Evolutionary conservation across 2,797 vertebrate species (phyloP).

Genomic region (Phaenicophaeus curvirostris): DNA sequence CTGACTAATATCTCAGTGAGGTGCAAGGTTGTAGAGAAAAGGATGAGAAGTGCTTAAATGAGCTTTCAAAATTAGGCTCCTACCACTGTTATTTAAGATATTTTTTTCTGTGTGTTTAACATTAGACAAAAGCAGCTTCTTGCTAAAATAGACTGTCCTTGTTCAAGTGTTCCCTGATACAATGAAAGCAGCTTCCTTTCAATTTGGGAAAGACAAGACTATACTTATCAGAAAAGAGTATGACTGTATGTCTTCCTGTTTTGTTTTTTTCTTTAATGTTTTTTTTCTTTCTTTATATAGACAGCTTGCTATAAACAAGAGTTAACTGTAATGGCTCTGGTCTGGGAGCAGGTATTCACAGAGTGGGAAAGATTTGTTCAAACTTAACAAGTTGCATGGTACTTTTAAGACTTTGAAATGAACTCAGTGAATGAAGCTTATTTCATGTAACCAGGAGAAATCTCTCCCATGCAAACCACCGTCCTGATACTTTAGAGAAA

Average conservation of each 20-base stretch:
- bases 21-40: background rate
- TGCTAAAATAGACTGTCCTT: slow-evolving; percentile 56
- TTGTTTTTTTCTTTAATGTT: background rate
- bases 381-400: background rate
- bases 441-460: background rate
- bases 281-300: slow-evolving; percentile 17
- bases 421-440: slow-evolving; percentile 19
- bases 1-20: background rate
- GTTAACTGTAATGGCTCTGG: background rate
- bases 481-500: slow-evolving; percentile 53
- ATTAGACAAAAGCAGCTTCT: background rate
- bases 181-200: slow-evolving; percentile 53
- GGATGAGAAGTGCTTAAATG: background rate
- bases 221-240: slow-evolving; percentile 26
- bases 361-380: background rate
- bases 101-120: background rate
- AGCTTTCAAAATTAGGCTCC: background rate
- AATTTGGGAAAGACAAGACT: slow-evolving; percentile 27
- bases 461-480: background rate
- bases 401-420: background rate
- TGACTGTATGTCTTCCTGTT: slow-evolving; percentile 46
- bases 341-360: background rate
- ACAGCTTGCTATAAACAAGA: slow-evolving; percentile 39
- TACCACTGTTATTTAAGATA: background rate
- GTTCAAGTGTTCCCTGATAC: slow-evolving; percentile 2